These are phyloP conservation scores for Stichodactyla mertensii DNA, from an alignment of 64 coral and sea anemone species.

Conservation along the genomic window DNA sequence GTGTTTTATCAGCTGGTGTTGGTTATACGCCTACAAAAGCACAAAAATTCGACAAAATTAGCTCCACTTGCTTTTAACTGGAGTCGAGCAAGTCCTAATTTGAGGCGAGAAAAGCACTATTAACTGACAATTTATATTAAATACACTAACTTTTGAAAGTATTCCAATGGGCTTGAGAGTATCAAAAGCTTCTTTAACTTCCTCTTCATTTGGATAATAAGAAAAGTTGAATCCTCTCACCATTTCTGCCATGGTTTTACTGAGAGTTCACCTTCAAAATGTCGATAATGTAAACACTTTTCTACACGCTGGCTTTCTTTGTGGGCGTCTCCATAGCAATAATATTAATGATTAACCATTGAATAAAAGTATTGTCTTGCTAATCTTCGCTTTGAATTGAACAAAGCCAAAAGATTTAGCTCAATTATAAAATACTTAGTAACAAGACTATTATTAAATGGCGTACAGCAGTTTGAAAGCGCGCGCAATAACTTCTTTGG, in stretches of 20 bases:
- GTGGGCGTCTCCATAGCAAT: slow-evolving; percentile 19
- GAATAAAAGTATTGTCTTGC: not conserved
- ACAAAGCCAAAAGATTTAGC: not conserved
- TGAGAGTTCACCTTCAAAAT: not conserved
- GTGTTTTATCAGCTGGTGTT: slow-evolving; percentile 75
- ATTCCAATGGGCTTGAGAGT: slow-evolving; percentile 72
- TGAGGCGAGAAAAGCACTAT: not conserved
- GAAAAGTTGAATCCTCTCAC: slow-evolving; percentile 35
- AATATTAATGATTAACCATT: slow-evolving; percentile 19
- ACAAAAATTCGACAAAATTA: not conserved
- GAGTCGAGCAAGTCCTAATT: not conserved
- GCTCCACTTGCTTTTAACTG: not conserved
- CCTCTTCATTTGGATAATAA: slow-evolving; percentile 61
- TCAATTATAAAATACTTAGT: not conserved
- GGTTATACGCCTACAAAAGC: slow-evolving; percentile 61
- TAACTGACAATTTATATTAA: not conserved
- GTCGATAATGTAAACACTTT: not conserved
- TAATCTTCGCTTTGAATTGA: not conserved
- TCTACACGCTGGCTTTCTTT: not conserved
- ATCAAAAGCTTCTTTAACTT: slow-evolving; percentile 76
- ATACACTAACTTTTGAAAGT: slow-evolving; percentile 64
- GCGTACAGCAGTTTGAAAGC: not conserved
- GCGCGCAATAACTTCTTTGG: not conserved
- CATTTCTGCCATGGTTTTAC: not conserved
- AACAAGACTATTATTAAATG: not conserved